Percentiles rank a stretch among this genome's conserved stretches.
These are phyloP conservation scores for Turritopsis rubra DNA, from an alignment of 30 jellyfish, hydroid and myxozoan genomes.

Conservation along the genomic window DNA sequence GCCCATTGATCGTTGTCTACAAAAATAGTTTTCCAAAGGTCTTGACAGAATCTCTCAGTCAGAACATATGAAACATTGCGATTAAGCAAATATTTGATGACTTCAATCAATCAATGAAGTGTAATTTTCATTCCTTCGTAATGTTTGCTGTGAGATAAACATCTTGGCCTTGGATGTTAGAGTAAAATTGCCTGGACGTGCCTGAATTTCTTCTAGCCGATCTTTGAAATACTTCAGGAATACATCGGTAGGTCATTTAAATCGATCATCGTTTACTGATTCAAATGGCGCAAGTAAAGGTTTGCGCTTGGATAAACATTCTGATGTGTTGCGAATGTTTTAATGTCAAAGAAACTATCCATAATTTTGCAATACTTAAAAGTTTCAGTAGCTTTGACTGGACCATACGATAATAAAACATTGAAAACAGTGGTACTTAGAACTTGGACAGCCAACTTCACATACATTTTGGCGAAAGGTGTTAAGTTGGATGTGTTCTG, in stretches of 20 bases:
- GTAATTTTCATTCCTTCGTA: slow-evolving; percentile 26
- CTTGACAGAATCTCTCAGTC: background rate
- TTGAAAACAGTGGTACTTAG: background rate
- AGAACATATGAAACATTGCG: background rate
- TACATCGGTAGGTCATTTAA: background rate
- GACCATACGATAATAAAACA: background rate
- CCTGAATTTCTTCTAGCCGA: background rate
- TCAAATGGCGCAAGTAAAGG: background rate
- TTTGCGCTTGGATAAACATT: background rate
- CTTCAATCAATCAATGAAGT: background rate
- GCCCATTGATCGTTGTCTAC: background rate
- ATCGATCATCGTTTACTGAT: slow-evolving; percentile 14
- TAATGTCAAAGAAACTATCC: background rate
- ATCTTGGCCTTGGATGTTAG: background rate
- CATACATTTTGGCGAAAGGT: too few species aligned
- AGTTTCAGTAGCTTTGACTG: background rate
- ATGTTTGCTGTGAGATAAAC: slow-evolving; percentile 24
- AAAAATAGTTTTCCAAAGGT: background rate
- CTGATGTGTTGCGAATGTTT: background rate
- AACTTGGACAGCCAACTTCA: background rate
- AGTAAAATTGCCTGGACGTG: slow-evolving; percentile 16
- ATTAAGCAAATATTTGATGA: background rate
- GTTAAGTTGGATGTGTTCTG: too few species aligned
- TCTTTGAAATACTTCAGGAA: slow-evolving; percentile 2
- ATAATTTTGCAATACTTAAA: background rate